These are phyloP conservation scores for Buphagus erythrorhynchus DNA, from an alignment of 2,797 vertebrate species.

Conservation along the genomic window DNA sequence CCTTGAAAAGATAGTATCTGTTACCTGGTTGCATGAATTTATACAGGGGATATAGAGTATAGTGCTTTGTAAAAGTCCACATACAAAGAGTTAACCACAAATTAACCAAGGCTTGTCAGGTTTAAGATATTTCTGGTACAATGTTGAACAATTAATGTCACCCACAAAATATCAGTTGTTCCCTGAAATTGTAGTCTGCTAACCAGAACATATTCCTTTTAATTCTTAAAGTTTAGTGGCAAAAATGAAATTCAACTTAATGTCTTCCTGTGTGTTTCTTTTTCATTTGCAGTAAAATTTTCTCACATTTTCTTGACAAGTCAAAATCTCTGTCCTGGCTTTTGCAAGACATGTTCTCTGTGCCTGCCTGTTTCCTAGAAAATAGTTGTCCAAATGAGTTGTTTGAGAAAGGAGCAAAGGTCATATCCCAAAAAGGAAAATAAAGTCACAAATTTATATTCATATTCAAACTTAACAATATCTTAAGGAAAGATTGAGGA, in stretches of 20 bases:
- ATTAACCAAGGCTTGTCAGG: neutral
- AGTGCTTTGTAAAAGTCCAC: neutral
- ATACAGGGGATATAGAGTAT: neutral
- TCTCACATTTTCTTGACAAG: slow-evolving; percentile 24
- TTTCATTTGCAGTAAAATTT: neutral
- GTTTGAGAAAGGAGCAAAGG: neutral
- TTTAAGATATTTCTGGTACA: neutral
- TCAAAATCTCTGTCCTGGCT: slow-evolving; percentile 27
- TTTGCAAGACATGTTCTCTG: neutral
- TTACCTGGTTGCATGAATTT: neutral
- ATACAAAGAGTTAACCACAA: neutral
- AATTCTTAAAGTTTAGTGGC: neutral
- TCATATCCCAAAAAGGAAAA: neutral
- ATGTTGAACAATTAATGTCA: neutral
- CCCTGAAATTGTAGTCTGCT: neutral
- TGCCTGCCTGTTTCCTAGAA: neutral
- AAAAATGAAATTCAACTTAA: neutral
- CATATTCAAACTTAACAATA: neutral
- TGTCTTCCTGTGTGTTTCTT: neutral
- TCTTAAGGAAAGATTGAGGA: neutral
- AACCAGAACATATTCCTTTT: neutral
- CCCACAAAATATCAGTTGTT: neutral
- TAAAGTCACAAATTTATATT: neutral
- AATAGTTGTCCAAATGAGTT: neutral
- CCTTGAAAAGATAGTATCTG: neutral